A percentile compares a stretch with the other conserved stretches of the same genome.
These are phyloP conservation scores for Ceriagrion tenellum DNA, from an alignment of 2,888 invertebrate genomes.

Conservation along the genomic window DNA sequence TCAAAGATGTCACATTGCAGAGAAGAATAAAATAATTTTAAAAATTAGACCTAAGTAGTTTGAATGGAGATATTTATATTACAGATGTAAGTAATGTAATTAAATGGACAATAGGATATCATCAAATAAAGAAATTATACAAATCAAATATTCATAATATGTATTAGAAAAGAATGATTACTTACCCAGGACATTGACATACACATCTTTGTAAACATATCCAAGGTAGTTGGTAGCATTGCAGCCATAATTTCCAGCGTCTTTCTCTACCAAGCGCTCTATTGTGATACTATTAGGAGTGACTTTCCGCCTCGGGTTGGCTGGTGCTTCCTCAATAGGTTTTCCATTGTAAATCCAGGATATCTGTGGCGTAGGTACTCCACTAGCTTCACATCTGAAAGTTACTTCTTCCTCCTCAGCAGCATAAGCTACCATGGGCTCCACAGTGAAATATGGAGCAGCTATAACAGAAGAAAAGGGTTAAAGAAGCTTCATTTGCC, in stretches of 20 bases:
- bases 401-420: slow-evolving; percentile 94
- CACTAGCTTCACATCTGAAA: slow-evolving; percentile 93
- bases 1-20: no score
- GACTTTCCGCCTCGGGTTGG: slow-evolving; percentile 86
- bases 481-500: no score
- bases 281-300: slow-evolving; percentile 88
- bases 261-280: slow-evolving; percentile 88
- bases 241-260: slow-evolving; percentile 99
- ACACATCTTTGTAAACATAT: slow-evolving; percentile 98
- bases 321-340: slow-evolving; percentile 86
- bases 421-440: slow-evolving; percentile 91
- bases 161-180: slow-evolving; percentile 71
- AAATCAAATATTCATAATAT: not conserved
- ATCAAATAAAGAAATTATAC: no score
- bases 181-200: slow-evolving; percentile 94
- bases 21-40: no score
- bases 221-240: slow-evolving; percentile 99
- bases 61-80: no score
- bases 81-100: not conserved
- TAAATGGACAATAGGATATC: not conserved
- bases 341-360: slow-evolving; percentile 98
- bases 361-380: slow-evolving; percentile 94
- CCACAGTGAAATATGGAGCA: slow-evolving; percentile 93
- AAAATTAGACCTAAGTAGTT: no score
- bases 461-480: slow-evolving; percentile 80